Evolutionary conservation across 1,140 invertebrate genomes (phyloP).

Genomic region (Saccostrea echinata): DNA sequence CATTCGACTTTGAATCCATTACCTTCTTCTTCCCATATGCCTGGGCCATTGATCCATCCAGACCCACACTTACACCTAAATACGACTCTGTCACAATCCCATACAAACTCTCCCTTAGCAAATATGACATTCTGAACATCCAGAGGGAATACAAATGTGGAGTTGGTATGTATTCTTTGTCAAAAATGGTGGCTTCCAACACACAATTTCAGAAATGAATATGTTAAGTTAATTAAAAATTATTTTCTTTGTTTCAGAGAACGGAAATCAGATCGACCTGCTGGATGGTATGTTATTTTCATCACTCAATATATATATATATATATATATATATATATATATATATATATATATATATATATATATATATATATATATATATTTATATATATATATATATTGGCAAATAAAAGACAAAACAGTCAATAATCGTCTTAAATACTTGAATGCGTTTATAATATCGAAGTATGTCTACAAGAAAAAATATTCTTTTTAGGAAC

Average conservation of each 20-base stretch:
- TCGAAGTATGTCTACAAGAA: too few species aligned
- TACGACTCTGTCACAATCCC: constrained; percentile 55
- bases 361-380: background rate
- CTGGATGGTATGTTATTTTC: constrained; percentile 34
- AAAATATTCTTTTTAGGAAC: constrained; percentile 40
- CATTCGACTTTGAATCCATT: constrained; percentile 59
- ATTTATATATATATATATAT: too few species aligned
- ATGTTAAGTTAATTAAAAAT: background rate
- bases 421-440: too few species aligned
- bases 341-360: too few species aligned
- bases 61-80: constrained; percentile 52
- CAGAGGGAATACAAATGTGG: constrained; percentile 56
- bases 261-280: constrained; percentile 46
- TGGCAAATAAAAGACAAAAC: too few species aligned
- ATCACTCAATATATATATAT: background rate
- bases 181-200: background rate
- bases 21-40: constrained; percentile 60
- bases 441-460: too few species aligned
- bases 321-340: too few species aligned
- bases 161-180: constrained; percentile 44
- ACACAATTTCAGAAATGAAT: background rate
- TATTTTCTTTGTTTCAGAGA: constrained; percentile 41
- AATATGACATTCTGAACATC: constrained; percentile 55
- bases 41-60: constrained; percentile 56
- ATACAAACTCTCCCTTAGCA: constrained; percentile 55